A percentile compares a stretch with the other conserved stretches of the same genome.
phyloP scores from a whole-genome alignment of 1,140 invertebrate genomes.

The Bombus vancouverensis region DNA sequence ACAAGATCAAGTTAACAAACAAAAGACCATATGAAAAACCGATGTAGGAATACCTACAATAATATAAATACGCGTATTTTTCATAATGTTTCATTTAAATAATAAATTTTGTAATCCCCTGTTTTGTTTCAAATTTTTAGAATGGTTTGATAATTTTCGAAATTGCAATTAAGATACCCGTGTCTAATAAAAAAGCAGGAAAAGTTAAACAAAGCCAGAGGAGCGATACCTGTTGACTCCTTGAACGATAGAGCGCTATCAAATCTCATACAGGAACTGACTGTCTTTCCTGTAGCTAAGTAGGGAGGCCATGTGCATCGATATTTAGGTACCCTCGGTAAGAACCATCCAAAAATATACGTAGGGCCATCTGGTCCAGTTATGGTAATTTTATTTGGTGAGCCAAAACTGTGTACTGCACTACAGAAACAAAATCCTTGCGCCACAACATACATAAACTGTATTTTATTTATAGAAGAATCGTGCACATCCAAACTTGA shows the following conservation, averaged over 20 bases:
- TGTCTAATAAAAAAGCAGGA: too few species aligned
- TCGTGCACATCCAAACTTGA: background rate
- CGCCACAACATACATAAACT: slow-evolving; percentile 5
- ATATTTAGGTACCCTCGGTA: slow-evolving; percentile 46
- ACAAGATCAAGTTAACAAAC: background rate
- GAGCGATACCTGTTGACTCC: background rate
- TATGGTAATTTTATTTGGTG: slow-evolving; percentile 63
- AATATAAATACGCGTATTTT: background rate
- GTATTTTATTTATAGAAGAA: slow-evolving; percentile 28
- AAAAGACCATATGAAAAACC: background rate
- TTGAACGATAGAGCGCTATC: slow-evolving; percentile 13
- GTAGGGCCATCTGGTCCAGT: slow-evolving; percentile 52
- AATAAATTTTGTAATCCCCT: background rate
- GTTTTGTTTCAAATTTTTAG: background rate
- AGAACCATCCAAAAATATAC: slow-evolving; percentile 63
- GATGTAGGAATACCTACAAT: background rate
- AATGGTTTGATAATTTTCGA: background rate
- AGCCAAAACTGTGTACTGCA: slow-evolving; percentile 25
- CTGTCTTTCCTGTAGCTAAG: slow-evolving; percentile 28
- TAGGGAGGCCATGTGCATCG: slow-evolving; percentile 61
- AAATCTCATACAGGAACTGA: background rate
- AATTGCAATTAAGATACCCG: too few species aligned
- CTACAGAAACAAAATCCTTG: slow-evolving; percentile 18
- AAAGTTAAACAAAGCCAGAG: background rate
- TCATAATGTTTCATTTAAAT: background rate